These are phyloP conservation scores for Phania funesta DNA, from an alignment of 2,888 invertebrate genomes.

Conservation along the genomic window DNA sequence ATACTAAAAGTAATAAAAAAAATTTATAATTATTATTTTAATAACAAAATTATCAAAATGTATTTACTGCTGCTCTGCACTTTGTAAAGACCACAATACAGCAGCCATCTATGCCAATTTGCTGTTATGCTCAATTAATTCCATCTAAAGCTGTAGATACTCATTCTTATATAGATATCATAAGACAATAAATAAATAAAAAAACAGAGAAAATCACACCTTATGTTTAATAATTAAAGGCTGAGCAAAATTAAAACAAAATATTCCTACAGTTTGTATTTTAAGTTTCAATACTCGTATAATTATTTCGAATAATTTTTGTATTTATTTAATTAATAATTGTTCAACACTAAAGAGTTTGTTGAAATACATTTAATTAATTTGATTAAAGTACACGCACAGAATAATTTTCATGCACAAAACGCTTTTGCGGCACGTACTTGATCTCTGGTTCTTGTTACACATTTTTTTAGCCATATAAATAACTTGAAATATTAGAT, in stretches of 20 bases:
- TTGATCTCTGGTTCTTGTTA: too few species aligned
- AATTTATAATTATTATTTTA: constrained; percentile 35
- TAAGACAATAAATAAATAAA: background rate
- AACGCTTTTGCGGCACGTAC: too few species aligned
- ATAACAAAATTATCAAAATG: constrained; percentile 54
- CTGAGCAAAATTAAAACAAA: constrained; percentile 66
- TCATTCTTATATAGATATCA: background rate
- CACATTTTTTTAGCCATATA: too few species aligned
- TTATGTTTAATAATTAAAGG: constrained; percentile 16
- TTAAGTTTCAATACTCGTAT: constrained; percentile 2
- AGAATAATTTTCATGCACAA: background rate
- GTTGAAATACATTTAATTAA: background rate
- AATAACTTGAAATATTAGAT: too few species aligned
- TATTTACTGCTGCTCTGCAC: background rate
- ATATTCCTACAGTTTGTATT: constrained; percentile 5
- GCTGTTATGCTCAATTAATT: constrained; percentile 77
- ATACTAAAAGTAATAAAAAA: constrained; percentile 1
- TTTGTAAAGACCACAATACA: background rate
- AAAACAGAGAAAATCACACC: constrained; percentile 49
- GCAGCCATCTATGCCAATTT: constrained; percentile 54
- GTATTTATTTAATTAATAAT: background rate
- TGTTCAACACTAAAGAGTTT: constrained; percentile 2
- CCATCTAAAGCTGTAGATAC: constrained; percentile 16
- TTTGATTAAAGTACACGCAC: background rate
- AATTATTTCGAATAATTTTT: constrained; percentile 28